phyloP scores from a whole-genome alignment of 1,140 invertebrate species.

The Bombus picipes region DNA sequence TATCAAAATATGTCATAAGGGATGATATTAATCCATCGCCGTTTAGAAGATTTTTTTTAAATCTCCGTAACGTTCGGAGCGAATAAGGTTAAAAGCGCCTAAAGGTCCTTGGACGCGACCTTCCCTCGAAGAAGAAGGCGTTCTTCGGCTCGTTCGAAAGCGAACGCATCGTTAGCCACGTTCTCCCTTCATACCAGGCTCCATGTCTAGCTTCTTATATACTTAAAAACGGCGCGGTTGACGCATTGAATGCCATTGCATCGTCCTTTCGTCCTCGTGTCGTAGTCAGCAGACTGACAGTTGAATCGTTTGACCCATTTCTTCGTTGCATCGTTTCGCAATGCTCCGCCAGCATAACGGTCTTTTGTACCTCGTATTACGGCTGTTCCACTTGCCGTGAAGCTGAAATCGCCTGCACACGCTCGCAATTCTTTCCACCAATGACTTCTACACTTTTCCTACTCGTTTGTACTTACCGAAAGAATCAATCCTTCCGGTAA shows the following conservation, averaged over 20 bases:
- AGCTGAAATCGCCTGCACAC: constrained; percentile 51
- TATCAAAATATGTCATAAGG: background rate
- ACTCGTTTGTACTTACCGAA: background rate
- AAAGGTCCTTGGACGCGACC: background rate
- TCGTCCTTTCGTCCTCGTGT: background rate
- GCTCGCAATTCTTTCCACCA: background rate
- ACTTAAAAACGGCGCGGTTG: constrained; percentile 20
- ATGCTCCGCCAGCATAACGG: constrained; percentile 59
- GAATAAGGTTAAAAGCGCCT: background rate
- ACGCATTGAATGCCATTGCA: constrained; percentile 8
- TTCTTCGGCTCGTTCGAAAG: constrained; percentile 3
- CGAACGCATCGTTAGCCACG: background rate
- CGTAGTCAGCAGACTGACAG: constrained; percentile 52
- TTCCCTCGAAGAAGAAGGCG: background rate
- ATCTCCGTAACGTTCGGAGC: background rate
- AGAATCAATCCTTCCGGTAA: background rate
- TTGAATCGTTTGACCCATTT: constrained; percentile 68
- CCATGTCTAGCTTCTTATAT: background rate
- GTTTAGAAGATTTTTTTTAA: background rate
- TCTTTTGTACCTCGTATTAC: constrained; percentile 57
- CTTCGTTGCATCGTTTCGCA: constrained; percentile 59
- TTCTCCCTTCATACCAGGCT: background rate
- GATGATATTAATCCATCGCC: too few species aligned
- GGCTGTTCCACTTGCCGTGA: constrained; percentile 46
- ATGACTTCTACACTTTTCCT: background rate